Evolutionary conservation across 2,113 vertebrate genomes (phyloP), one percentile per base, ranked within the genome.

Genomic region (Romanogobio albipinnatus): DNA sequence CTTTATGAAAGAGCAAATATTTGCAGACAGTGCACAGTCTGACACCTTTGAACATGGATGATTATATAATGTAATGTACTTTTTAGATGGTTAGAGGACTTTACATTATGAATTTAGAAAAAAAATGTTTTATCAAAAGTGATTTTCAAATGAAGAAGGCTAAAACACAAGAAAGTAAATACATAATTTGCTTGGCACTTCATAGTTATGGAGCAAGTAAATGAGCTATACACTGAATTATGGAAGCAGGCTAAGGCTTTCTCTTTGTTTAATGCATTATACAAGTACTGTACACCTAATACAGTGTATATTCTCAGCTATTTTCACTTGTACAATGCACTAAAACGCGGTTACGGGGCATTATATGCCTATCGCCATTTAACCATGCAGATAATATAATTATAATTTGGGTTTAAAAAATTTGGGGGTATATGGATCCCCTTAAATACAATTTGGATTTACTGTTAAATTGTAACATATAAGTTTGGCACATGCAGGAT

Each of bases 21-120:
- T 76, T 51, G 29, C 11, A 70, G 33, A 75, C n/a, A 71, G 33
- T 5, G 45, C n/a, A 8, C 9, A 29, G 1, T 47, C 29, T 9
- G 75, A 56, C 19, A 43, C 51, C 64, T 85, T 73, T 79, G 47
- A 78, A 76, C 53, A 45, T n/a, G 49, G 13, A 79, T 74, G 56
- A 53, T 64, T 47, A 3, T 36, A 36, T 33, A 3, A 22, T 10
- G 11, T 13, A 29, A 3, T 78, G 2, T n/a, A 78, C 17, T 77
- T 36, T 33, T 56, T n/a, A 33, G 15, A 76, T 58, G 56, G 45
- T 19, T 4, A 70, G 36, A 22, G 17, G 39, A 80, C n/a, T 19
- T 62, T 26, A 64, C 36, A 39, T 78, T n/a, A 9, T 39, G 10
- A 10, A 59, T 61, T 36, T 59, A 39, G 75, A 19, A 0, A 29